Evolutionary conservation across 2,797 vertebrate species (phyloP).

Genomic region (Peromyscus nudipes): DNA sequence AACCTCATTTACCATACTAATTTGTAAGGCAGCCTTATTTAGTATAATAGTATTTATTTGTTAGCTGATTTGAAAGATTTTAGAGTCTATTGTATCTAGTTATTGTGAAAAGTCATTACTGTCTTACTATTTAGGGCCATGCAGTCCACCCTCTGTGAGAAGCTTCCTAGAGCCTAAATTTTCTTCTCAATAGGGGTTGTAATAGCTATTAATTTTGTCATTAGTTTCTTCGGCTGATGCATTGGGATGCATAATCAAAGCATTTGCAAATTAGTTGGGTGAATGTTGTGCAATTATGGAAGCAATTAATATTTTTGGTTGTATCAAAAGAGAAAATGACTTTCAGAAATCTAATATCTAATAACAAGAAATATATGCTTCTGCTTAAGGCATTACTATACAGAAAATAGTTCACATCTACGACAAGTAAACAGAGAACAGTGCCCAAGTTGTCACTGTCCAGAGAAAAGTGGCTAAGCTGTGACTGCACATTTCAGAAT

Average conservation of each 20-base stretch:
- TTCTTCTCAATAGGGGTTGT: conserved; percentile 63
- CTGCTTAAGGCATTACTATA: background rate
- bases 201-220: conserved; percentile 74
- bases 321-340: conserved; percentile 26
- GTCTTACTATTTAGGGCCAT: conserved; percentile 49
- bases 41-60: conserved; percentile 65
- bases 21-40: conserved; percentile 64
- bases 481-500: background rate
- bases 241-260: conserved; percentile 64
- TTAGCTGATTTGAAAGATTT: conserved; percentile 54
- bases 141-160: background rate
- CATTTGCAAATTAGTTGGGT: conserved; percentile 69
- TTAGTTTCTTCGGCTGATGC: conserved; percentile 67
- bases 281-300: conserved; percentile 72
- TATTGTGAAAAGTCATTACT: conserved; percentile 69
- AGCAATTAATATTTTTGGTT: conserved; percentile 75
- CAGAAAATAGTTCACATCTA: background rate
- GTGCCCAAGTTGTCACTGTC: no score
- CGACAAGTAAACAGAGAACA: background rate
- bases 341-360: conserved; percentile 17
- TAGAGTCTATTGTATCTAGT: conserved; percentile 48
- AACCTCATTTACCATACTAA: conserved; percentile 58
- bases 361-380: conserved; percentile 36
- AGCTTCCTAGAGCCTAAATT: conserved; percentile 52
- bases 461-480: background rate